Percentiles rank a stretch among this genome's conserved stretches.
These are phyloP conservation scores for Rhinolophus ferrumequinum DNA, from an alignment of 2,113 vertebrate genomes.

Conservation along the genomic window DNA sequence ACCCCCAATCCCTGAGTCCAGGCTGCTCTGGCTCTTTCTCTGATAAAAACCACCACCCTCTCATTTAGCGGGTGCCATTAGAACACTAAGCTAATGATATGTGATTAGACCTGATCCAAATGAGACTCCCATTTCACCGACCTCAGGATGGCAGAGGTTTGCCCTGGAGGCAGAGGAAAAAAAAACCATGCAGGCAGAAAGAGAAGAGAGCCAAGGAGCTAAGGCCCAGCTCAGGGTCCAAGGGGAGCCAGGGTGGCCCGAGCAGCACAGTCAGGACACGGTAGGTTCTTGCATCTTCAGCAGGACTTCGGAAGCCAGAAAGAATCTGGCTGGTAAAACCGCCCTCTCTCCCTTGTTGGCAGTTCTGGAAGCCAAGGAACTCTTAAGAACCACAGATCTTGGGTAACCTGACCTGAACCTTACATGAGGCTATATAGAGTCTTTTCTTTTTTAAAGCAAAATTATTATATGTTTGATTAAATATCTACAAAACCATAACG, in stretches of 20 bases:
- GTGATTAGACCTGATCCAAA: not conserved
- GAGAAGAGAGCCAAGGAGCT: not conserved
- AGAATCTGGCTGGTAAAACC: not conserved
- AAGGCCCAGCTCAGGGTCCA: not conserved
- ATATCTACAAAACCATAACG: constrained; percentile 26
- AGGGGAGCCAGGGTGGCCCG: not conserved
- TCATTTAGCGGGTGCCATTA: constrained; percentile 15
- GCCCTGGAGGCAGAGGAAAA: not conserved
- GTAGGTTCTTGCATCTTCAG: not conserved
- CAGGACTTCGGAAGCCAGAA: not conserved
- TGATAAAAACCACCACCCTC: not conserved
- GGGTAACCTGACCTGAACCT: not conserved
- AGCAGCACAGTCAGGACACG: not conserved
- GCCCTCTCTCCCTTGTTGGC: not conserved
- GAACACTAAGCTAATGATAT: not conserved
- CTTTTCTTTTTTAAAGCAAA: not conserved
- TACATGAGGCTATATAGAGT: not conserved
- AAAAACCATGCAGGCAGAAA: not conserved
- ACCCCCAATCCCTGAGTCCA: not conserved
- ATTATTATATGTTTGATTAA: constrained; percentile 35
- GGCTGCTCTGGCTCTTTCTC: not conserved
- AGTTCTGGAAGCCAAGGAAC: not conserved
- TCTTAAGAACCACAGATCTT: not conserved
- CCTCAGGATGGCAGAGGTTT: not conserved
- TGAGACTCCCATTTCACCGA: not conserved